A percentile compares a stretch with the other conserved stretches of the same genome.
These are phyloP conservation scores for Nymphalis urticae DNA, from an alignment of 2,888 invertebrate species.

Conservation along the genomic window DNA sequence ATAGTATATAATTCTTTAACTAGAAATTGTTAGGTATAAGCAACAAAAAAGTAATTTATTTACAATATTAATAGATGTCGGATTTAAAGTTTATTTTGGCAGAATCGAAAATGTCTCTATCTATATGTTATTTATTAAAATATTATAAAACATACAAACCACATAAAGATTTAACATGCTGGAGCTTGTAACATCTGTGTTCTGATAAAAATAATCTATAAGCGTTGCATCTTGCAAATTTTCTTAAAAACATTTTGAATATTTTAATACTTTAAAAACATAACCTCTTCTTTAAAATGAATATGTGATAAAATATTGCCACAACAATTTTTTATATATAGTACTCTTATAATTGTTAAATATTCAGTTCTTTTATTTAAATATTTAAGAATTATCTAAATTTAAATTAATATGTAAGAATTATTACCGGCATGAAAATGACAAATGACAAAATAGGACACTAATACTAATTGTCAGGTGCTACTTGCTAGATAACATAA, in stretches of 20 bases:
- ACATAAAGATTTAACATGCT: conserved; percentile 2
- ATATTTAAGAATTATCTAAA: too few species aligned
- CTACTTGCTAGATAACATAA: neutral
- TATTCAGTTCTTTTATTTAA: too few species aligned
- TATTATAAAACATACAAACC: conserved; percentile 3
- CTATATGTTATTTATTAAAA: too few species aligned
- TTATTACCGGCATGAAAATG: conserved; percentile 1
- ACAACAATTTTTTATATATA: neutral
- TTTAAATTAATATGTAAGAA: neutral
- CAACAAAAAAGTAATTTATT: too few species aligned
- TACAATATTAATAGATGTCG: too few species aligned
- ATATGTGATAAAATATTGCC: neutral
- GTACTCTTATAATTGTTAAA: neutral
- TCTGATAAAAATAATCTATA: conserved; percentile 4
- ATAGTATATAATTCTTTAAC: neutral
- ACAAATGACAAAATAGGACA: neutral
- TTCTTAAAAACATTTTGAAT: conserved; percentile 21
- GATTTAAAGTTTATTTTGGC: neutral
- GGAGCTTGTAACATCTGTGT: neutral
- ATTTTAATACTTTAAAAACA: conserved; percentile 5
- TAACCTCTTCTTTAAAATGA: conserved; percentile 12
- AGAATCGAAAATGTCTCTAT: neutral
- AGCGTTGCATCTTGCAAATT: conserved; percentile 1
- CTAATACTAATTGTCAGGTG: neutral
- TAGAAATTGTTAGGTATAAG: too few species aligned